Conservation (phyloP, 2,797 vertebrate genomes). For the Onychomys leucogaster region DNA sequence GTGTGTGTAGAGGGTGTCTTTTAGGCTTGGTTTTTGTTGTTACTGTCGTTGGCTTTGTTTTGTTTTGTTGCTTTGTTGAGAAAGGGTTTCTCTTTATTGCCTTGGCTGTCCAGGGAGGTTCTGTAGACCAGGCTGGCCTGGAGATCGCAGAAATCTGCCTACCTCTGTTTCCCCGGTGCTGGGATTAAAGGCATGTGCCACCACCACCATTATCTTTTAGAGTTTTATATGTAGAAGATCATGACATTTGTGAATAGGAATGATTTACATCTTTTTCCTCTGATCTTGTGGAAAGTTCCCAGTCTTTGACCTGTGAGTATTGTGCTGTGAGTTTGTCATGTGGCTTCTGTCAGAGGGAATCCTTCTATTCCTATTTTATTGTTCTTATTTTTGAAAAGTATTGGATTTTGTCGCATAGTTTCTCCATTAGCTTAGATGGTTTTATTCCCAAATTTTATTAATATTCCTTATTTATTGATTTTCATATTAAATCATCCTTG, state of each 20-base stretch:
- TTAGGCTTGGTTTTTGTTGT: too few relatives aligned
- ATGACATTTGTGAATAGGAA: background rate
- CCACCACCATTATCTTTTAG: background rate
- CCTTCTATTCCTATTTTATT: background rate
- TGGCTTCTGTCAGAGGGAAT: background rate
- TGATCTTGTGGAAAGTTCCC: background rate
- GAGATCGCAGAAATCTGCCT: background rate
- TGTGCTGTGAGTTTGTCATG: background rate
- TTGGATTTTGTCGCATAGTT: background rate
- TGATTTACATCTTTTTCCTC: background rate
- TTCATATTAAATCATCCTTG: background rate
- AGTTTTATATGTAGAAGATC: background rate
- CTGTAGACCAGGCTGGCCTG: background rate
- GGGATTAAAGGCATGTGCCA: background rate
- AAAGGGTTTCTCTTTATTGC: background rate
- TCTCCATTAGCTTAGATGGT: background rate
- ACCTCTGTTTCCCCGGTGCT: background rate
- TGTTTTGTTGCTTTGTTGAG: background rate
- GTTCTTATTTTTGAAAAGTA: background rate
- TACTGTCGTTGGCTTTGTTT: too few relatives aligned
- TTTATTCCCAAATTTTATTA: background rate
- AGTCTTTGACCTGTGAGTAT: background rate
- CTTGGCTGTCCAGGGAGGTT: background rate
- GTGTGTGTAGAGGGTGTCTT: background rate
- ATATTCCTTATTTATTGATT: background rate